Base-by-base conservation (phyloP, 2,797 vertebrate species). In the Platalea minor region DNA sequence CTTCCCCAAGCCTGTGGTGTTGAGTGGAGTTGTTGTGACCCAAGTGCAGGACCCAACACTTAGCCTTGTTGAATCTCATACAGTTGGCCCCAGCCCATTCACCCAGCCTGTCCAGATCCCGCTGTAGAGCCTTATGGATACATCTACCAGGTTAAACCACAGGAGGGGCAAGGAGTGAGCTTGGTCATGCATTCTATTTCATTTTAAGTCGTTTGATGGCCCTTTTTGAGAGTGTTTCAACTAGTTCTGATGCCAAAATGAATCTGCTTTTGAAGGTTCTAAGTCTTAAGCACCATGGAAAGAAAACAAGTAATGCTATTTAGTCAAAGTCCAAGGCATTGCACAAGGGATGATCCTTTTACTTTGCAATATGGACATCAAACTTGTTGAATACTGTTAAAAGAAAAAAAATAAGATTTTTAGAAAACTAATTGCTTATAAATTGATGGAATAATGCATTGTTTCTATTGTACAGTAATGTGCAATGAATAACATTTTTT, bases 251-350 rank as follows among this genome's bases (percentile, higher is more conserved):
- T 20, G 35, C 13, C 33, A 54, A 64, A 76, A 65, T 1, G 0
- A 31, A 29, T 46, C 12, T 80, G 7, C 24, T 61, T 51, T 65
- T 64, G 17, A 69, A 73, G 28, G 5, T 4, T 3, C 3, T 54
- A 67, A 72, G 3, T 35, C 10, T 46, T 19, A 43, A 11, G 14
- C 2, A n/a, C 7, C 1, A 0, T 21, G 12, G 21, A 56, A 59
- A 39, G 21, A 29, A 37, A 68, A 26, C 3, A 61, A 9, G 5
- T 48, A 67, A 33, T 54, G 41, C 29, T 4, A 28, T 13, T 46
- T 45, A 2, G 23, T 81, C n/a, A 50, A 50, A 82, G 5, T 21
- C 4, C 8, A 82, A 82, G 20, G 2, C 3, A 46, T 45, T 8
- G 1, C 43, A 33, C 6, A 87, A 41, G 19, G 8, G 4, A 37